Evolutionary conservation across 2,888 invertebrate genomes (phyloP).

Genomic region (Ctena decussata): DNA sequence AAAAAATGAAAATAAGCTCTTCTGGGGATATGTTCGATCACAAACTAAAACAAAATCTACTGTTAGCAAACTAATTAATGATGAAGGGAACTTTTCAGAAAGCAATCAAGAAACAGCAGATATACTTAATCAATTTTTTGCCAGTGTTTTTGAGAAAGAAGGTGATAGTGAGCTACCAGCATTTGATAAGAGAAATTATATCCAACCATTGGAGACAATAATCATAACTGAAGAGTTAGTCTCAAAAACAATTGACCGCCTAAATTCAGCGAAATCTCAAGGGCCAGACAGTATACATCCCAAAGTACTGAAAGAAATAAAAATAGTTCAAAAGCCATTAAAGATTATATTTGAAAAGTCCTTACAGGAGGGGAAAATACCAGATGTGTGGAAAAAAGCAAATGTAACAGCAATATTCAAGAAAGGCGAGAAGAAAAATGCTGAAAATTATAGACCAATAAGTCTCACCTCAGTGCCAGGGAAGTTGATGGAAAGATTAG

Average conservation of each 20-base stretch:
- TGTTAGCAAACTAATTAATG: not conserved
- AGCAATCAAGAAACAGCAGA: conserved; percentile 4
- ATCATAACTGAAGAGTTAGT: not conserved
- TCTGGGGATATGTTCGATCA: not conserved
- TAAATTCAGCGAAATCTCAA: not conserved
- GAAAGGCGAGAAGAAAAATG: not conserved
- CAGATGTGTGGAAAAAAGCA: not conserved
- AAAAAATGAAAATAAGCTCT: not conserved
- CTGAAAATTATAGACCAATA: no score
- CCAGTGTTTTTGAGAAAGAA: not conserved
- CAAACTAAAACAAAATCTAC: not conserved
- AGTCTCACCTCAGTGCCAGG: conserved; percentile 18
- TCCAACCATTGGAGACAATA: not conserved
- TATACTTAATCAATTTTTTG: not conserved
- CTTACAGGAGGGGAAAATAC: not conserved
- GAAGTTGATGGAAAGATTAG: conserved; percentile 13
- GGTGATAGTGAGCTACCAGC: no score
- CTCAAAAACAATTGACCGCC: not conserved
- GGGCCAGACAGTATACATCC: not conserved
- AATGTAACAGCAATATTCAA: not conserved
- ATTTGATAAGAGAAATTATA: not conserved
- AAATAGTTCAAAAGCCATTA: not conserved
- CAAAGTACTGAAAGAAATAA: not conserved
- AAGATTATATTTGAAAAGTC: not conserved
- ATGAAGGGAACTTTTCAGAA: not conserved